Conservation (phyloP, 2,888 invertebrate species). For the Heteropelma amictum region DNA sequence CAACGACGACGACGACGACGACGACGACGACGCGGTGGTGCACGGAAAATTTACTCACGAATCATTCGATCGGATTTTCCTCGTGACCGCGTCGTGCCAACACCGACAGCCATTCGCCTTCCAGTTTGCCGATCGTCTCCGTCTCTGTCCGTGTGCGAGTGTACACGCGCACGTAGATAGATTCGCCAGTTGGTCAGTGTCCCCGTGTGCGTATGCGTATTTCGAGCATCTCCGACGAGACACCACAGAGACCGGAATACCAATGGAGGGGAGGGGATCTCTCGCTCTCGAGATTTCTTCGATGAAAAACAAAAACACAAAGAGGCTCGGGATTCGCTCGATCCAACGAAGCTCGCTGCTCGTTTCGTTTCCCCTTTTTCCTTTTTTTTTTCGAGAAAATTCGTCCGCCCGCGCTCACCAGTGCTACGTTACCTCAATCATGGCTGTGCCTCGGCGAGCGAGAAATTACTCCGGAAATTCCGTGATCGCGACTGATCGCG, state of each 20-base stretch:
- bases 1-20: too few species aligned
- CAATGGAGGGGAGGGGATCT: neutral
- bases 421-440: too few species aligned
- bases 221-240: neutral
- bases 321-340: neutral
- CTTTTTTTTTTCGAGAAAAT: too few species aligned
- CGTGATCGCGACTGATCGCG: too few species aligned
- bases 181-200: neutral
- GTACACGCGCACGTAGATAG: neutral
- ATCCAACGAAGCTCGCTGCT: neutral
- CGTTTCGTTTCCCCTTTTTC: too few species aligned
- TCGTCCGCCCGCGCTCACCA: too few species aligned
- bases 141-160: neutral
- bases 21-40: too few species aligned
- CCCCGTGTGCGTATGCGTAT: neutral
- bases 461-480: too few species aligned
- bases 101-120: slow-evolving; percentile 21
- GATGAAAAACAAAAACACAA: too few species aligned
- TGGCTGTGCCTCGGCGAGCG: too few species aligned
- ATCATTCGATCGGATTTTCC: slow-evolving; percentile 14
- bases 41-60: neutral
- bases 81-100: slow-evolving; percentile 7
- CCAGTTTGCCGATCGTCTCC: neutral
- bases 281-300: neutral
- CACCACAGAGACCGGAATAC: slow-evolving; percentile 2